phyloP scores from a whole-genome alignment of 2,113 vertebrate genomes.

The Procavia capensis region DNA sequence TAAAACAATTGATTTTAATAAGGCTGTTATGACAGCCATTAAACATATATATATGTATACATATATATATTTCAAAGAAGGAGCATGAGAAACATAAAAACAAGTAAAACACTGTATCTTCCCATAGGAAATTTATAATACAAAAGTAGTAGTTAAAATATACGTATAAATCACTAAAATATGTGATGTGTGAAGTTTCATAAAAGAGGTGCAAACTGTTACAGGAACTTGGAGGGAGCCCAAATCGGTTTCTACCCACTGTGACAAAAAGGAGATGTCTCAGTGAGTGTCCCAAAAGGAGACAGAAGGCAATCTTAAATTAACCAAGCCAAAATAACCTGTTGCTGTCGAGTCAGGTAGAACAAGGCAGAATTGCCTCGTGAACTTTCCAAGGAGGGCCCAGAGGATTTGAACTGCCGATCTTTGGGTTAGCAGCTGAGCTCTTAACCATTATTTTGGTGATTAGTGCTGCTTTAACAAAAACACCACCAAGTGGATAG shows the following conservation, averaged over 20 bases:
- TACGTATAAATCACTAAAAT: neutral
- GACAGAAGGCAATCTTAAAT: neutral
- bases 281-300: neutral
- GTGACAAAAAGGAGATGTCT: neutral
- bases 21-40: neutral
- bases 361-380: no score
- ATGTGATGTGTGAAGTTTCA: neutral
- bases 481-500: no score
- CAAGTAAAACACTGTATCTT: neutral
- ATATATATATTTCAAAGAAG: conserved; percentile 6
- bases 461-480: no score
- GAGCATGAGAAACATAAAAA: conserved; percentile 17
- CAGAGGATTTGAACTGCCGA: no score
- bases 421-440: no score
- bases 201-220: neutral
- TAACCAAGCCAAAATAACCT: no score
- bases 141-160: neutral
- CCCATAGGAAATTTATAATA: neutral
- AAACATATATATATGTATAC: no score
- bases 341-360: no score
- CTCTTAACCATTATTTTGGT: no score
- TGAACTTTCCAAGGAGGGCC: no score
- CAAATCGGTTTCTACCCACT: neutral
- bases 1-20: neutral
- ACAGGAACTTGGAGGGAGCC: neutral